phyloP scores from a whole-genome alignment of 1,140 invertebrate species.

The Acromyrmex heyeri region DNA sequence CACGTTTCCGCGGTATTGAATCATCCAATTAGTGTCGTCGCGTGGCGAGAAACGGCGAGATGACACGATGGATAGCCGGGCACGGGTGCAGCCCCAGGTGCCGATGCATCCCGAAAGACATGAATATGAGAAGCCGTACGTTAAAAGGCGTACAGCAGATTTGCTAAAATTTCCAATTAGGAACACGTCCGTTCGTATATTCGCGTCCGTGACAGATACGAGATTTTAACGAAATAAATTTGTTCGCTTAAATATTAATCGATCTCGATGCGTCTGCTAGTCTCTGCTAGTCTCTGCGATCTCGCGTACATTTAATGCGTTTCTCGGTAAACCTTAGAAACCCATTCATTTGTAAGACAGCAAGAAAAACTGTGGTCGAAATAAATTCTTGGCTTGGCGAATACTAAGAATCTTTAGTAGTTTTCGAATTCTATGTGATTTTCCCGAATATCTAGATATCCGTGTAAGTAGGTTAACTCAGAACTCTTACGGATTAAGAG shows the following conservation, averaged over 20 bases:
- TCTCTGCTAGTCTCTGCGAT: background rate
- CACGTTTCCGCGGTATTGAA: slow-evolving; percentile 83
- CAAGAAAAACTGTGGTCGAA: slow-evolving; percentile 26
- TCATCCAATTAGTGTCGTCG: slow-evolving; percentile 78
- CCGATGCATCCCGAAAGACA: slow-evolving; percentile 65
- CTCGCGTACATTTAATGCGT: slow-evolving; percentile 11
- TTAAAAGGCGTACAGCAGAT: slow-evolving; percentile 44
- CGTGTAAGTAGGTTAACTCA: slow-evolving; percentile 62
- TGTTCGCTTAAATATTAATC: slow-evolving; percentile 22
- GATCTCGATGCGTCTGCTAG: background rate
- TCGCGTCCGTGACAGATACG: background rate
- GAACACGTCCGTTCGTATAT: background rate
- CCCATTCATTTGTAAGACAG: slow-evolving; percentile 1
- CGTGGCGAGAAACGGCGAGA: slow-evolving; percentile 74
- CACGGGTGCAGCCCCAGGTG: slow-evolving; percentile 33
- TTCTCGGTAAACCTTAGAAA: slow-evolving; percentile 22
- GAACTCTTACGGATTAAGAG: slow-evolving; percentile 55
- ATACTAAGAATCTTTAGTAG: slow-evolving; percentile 33
- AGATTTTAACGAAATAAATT: slow-evolving; percentile 34
- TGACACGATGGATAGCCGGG: slow-evolving; percentile 73
- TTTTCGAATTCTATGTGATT: slow-evolving; percentile 46
- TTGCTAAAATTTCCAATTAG: slow-evolving; percentile 50
- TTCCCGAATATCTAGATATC: slow-evolving; percentile 50
- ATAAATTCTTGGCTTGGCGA: slow-evolving; percentile 34
- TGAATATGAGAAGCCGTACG: slow-evolving; percentile 25